Evolutionary conservation across 2,888 invertebrate genomes (phyloP), one percentile per base, ranked within the genome.

Genomic region (Hypsopygia costalis): DNA sequence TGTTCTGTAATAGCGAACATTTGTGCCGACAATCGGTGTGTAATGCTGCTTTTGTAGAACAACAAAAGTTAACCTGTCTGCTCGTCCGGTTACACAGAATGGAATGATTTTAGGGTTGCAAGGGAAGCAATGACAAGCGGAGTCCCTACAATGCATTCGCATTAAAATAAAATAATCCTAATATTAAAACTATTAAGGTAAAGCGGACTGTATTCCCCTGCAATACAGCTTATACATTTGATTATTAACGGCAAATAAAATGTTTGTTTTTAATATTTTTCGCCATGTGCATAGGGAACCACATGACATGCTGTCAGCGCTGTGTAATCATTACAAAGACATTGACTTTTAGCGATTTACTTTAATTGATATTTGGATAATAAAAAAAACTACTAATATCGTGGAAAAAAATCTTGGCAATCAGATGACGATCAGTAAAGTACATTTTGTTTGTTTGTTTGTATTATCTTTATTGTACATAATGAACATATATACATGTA

Each of bases 41-140:
- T 87, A 87, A 87, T 87, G 82, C 81, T 70, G 82, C 83, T 79
- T 81, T 86, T 82, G 72, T 81, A 63, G 65, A 77, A 76, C 67
- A 81, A 85, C 86, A 88, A 87, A 87, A 87, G 87, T 81, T 81
- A 86, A 87, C 88, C 88, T 88, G 88, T 86, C 82, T 73, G 63
- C 66, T 76, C 78, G 77, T 80, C 77, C 80, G 76, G 68, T 63
- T 16, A 68, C 69, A 65, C 65, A 74, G 78, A 86, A 87, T 81
- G 67, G 74, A 82, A 75, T 76, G 72, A 80, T 83, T 87, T 86
- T 83, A 85, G 88, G 89, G 89, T 87, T 86, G 79, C 69, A 67
- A 81, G 80, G 81, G 81, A 81, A 80, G 83, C 80, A 85, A 80
- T 88, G 89, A 89, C 88, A 89, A 78, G 80, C 74, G 58, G 59